A percentile compares a stretch with the other conserved stretches of the same genome.
Evolutionary conservation across 2,888 invertebrate species (phyloP).

Genomic region (Leucozona laternaria): DNA sequence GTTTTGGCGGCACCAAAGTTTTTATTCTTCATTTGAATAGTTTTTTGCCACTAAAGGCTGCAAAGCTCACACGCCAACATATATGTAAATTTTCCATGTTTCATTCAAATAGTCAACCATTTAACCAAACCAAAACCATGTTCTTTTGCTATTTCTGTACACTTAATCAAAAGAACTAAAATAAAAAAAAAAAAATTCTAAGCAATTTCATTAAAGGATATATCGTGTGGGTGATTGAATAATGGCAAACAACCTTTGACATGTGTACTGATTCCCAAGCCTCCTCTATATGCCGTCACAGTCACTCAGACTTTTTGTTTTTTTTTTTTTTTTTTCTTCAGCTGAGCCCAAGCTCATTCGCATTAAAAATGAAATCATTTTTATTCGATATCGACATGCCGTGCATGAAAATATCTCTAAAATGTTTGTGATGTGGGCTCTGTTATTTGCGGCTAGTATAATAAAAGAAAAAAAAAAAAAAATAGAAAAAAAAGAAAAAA

Average conservation of each 20-base stretch:
- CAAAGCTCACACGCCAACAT: constrained; percentile 17
- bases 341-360: constrained; percentile 7
- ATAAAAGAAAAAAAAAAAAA: constrained; percentile 25
- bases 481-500: constrained; percentile 20
- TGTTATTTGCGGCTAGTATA: constrained; percentile 60
- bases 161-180: background rate
- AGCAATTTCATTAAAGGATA: constrained; percentile 58
- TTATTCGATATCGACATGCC: constrained; percentile 68
- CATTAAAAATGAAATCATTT: constrained; percentile 70
- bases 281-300: constrained; percentile 11
- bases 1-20: constrained; percentile 5
- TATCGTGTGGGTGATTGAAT: constrained; percentile 71
- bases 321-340: background rate
- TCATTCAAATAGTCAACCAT: constrained; percentile 8
- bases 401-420: constrained; percentile 61
- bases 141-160: constrained; percentile 10
- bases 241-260: constrained; percentile 69
- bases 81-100: constrained; percentile 3
- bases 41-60: constrained; percentile 3
- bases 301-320: background rate
- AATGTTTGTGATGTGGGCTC: constrained; percentile 19
- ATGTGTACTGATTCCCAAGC: constrained; percentile 69
- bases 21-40: background rate
- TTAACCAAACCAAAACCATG: background rate
- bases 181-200: constrained; percentile 15